These are phyloP conservation scores for Euphydryas editha DNA, from an alignment of 2,888 invertebrate genomes.

Conservation along the genomic window DNA sequence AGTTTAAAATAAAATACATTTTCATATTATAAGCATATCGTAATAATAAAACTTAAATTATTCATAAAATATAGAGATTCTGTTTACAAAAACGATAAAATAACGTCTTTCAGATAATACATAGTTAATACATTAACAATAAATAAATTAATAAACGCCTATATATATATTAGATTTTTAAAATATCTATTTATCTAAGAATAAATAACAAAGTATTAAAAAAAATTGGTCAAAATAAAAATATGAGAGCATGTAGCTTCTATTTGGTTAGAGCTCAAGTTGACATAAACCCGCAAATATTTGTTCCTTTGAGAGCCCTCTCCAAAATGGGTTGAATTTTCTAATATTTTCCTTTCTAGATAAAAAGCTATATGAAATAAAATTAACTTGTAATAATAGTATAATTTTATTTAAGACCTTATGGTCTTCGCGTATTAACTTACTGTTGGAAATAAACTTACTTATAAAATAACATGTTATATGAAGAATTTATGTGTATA, in stretches of 20 bases:
- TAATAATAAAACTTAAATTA: background rate
- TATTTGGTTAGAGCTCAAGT: constrained; percentile 21
- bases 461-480: background rate
- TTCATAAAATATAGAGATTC: too few relatives aligned
- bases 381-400: background rate
- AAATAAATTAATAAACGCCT: too few relatives aligned
- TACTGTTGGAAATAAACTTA: background rate
- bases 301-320: constrained; percentile 64
- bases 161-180: too few relatives aligned
- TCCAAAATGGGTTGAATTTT: constrained; percentile 55
- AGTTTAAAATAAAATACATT: background rate
- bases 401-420: background rate
- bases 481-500: too few relatives aligned
- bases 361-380: constrained; percentile 4
- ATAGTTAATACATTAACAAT: too few relatives aligned
- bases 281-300: constrained; percentile 65
- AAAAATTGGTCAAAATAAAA: constrained; percentile 1
- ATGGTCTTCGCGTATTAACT: background rate
- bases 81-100: too few relatives aligned
- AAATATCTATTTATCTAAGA: too few relatives aligned
- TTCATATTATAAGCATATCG: background rate
- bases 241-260: background rate
- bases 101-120: too few relatives aligned
- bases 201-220: background rate
- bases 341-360: constrained; percentile 18